A percentile compares a stretch with the other conserved stretches of the same genome.
Conservation (phyloP, 2,113 vertebrate genomes). For the Thalassoma bifasciatum region DNA sequence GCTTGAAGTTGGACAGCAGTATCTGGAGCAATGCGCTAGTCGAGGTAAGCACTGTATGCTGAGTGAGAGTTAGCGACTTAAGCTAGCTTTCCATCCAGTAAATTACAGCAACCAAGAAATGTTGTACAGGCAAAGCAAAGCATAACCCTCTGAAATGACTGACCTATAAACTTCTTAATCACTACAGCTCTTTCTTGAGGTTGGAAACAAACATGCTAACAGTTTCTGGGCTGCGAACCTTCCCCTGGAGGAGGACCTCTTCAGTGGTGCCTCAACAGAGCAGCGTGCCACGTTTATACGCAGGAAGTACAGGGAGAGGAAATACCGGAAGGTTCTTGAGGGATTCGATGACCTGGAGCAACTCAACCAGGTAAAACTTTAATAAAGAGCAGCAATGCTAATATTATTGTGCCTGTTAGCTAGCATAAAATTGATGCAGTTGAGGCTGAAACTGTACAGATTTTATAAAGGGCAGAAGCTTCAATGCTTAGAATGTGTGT, state of each 20-base stretch:
- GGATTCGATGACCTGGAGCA: slow-evolving; percentile 84
- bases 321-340: slow-evolving; percentile 84
- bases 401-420: too few relatives aligned
- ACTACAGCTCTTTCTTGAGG: slow-evolving; percentile 90
- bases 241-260: slow-evolving; percentile 87
- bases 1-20: slow-evolving; percentile 94
- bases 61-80: too few relatives aligned
- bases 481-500: too few relatives aligned
- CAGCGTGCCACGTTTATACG: slow-evolving; percentile 89
- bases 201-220: slow-evolving; percentile 95
- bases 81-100: too few relatives aligned
- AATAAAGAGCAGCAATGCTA: neutral
- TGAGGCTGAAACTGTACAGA: too few relatives aligned
- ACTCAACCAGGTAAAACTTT: slow-evolving; percentile 89
- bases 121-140: too few relatives aligned
- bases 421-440: too few relatives aligned
- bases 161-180: neutral
- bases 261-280: slow-evolving; percentile 83
- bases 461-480: too few relatives aligned
- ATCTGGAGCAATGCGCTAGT: slow-evolving; percentile 98
- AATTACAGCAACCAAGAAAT: too few relatives aligned
- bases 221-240: slow-evolving; percentile 95
- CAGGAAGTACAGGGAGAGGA: slow-evolving; percentile 94
- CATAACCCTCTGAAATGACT: neutral
- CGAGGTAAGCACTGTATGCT: slow-evolving; percentile 78